Evolutionary conservation across 2,113 vertebrate genomes (phyloP), one percentile per base, ranked within the genome.

Genomic region (Xiphorhynchus elegans): DNA sequence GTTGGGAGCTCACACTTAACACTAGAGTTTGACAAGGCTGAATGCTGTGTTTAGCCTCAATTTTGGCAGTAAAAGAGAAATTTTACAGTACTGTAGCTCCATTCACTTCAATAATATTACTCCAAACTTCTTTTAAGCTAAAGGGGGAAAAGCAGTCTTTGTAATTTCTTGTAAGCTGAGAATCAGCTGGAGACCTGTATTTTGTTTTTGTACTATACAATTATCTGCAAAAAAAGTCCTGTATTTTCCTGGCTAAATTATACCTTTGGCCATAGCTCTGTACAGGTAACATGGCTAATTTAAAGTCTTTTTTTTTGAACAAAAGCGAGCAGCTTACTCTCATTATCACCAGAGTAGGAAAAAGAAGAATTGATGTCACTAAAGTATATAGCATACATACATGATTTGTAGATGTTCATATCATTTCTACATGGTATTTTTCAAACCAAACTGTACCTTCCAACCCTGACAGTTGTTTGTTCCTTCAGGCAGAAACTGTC

Each of bases 401-500:
- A 31, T 68, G 52, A 64, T 84, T 53, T 17, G 33, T 67, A 3
- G 4, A 70, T 75, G 7, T 39, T 33, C 47, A 37, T 69, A 33
- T 53, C 12, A 87, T 82, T 89, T 87, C 49, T 82, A 26, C 37
- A 7, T 1, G 5, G 31, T 37, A 1, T 89, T 86, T 92, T 89
- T 47, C 56, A 4, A 89, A 70, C 37, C 76, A n/a, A 84, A 73
- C n/a, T 49, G 46, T 63, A 76, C 37, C 37, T 95, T 90, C 46
- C 37, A 69, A 18, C n/a, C 29, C 37, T 76, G 50, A 47, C 28
- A 83, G 40, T 62, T 94, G 33, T 62, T 88, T 66, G 17, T 80
- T 94, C 70, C 69, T 76, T 91, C 40, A 69, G 77, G 84, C 69
- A 94, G 21, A 89, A 91, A 75, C 62, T 73, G 35, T 70, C 84